These are phyloP conservation scores for Autographa gamma DNA, from an alignment of 2,888 invertebrate species.

Conservation along the genomic window DNA sequence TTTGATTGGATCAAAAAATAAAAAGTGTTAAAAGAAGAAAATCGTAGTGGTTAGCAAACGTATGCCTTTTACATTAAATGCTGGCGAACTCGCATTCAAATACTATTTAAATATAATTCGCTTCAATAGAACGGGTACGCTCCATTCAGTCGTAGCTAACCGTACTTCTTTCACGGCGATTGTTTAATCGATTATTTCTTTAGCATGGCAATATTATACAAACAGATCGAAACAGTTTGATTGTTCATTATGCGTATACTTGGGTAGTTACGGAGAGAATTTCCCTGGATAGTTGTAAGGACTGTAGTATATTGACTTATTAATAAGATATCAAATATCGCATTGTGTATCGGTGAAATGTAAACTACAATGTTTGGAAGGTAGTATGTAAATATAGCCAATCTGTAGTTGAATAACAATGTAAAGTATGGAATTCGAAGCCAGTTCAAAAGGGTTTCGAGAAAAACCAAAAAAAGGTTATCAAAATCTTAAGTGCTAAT, in stretches of 20 bases:
- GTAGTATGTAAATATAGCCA: not conserved
- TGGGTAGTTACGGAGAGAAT: not conserved
- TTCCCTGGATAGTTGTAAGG: not conserved
- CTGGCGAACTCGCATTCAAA: not conserved
- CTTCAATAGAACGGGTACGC: constrained; percentile 14
- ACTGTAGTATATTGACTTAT: not conserved
- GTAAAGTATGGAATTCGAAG: not conserved
- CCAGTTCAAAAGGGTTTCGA: too few relatives aligned
- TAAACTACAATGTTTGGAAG: not conserved
- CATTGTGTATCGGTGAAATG: not conserved
- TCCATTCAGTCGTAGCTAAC: constrained; percentile 31
- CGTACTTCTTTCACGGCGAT: constrained; percentile 23
- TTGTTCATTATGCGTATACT: constrained; percentile 14
- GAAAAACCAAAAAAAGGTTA: too few relatives aligned
- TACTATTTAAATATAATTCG: not conserved
- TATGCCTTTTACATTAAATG: not conserved
- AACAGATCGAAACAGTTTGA: constrained; percentile 21
- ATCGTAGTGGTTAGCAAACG: not conserved
- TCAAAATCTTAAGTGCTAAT: too few relatives aligned
- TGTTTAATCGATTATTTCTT: constrained; percentile 42
- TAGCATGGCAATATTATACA: constrained; percentile 29
- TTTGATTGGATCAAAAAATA: not conserved
- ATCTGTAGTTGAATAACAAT: not conserved
- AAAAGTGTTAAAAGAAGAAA: not conserved
- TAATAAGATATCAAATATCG: not conserved